Evolutionary conservation across 2,888 invertebrate genomes (phyloP).

Genomic region (Lacanobia wlatinum): DNA sequence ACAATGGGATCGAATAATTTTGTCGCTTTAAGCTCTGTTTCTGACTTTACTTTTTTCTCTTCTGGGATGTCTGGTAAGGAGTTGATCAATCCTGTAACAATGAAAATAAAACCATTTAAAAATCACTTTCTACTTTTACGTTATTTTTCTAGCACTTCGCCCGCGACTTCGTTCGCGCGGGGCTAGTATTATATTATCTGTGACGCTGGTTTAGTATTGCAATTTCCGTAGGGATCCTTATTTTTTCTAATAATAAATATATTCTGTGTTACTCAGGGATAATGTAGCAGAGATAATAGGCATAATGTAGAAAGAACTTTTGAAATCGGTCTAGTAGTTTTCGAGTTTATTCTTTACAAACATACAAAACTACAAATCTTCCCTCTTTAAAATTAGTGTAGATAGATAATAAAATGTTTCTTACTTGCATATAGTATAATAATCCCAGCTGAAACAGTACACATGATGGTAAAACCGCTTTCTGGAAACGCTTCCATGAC

Average conservation of each 20-base stretch:
- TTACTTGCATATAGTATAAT: constrained; percentile 73
- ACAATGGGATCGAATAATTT: constrained; percentile 66
- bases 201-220: no score
- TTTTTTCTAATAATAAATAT: no score
- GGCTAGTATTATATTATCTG: no score
- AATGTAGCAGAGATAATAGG: no score
- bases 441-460: constrained; percentile 68
- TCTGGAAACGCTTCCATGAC: constrained; percentile 83
- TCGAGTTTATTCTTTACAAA: no score
- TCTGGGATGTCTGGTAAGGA: constrained; percentile 65
- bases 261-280: no score
- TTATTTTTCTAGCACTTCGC: background rate
- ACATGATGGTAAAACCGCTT: constrained; percentile 89
- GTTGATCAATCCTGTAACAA: constrained; percentile 71
- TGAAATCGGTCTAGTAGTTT: no score
- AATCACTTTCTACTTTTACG: background rate
- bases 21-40: constrained; percentile 47
- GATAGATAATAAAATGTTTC: background rate
- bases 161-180: no score
- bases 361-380: no score
- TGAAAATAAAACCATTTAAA: background rate
- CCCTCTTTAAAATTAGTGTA: no score
- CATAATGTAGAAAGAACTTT: no score
- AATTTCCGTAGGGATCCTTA: no score
- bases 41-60: constrained; percentile 59